Evolutionary conservation across 2,797 vertebrate genomes (phyloP).

Genomic region (Thalassophryne amazonica): DNA sequence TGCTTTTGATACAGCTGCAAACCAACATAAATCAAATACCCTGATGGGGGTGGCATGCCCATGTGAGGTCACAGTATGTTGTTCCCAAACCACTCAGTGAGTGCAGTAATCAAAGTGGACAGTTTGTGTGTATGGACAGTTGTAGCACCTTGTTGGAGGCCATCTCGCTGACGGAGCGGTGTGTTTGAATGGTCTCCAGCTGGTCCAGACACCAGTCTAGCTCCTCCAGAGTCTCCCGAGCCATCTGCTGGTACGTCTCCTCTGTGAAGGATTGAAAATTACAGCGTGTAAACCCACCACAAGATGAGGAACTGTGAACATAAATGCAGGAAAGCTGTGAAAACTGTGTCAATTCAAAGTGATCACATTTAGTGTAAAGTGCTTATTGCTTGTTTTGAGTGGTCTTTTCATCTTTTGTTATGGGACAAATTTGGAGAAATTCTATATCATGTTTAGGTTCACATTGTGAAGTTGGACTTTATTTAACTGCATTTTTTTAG

Average conservation of each 20-base stretch:
- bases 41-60: too few relatives aligned
- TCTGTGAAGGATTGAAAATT: constrained; percentile 72
- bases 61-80: too few relatives aligned
- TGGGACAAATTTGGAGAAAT: too few relatives aligned
- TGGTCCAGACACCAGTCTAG: constrained; percentile 89
- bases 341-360: too few relatives aligned
- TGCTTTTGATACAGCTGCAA: background rate
- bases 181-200: constrained; percentile 85
- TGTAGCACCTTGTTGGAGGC: constrained; percentile 82
- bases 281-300: constrained; percentile 75
- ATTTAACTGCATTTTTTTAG: too few relatives aligned
- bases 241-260: constrained; percentile 88
- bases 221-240: constrained; percentile 86
- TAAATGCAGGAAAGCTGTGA: too few relatives aligned
- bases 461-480: too few relatives aligned
- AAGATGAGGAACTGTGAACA: too few relatives aligned
- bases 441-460: too few relatives aligned
- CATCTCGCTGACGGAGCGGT: constrained; percentile 86
- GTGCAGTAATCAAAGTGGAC: background rate
- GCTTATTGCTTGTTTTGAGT: too few relatives aligned
- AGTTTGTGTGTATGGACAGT: constrained; percentile 15
- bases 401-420: too few relatives aligned
- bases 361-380: too few relatives aligned
- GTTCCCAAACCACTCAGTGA: background rate
- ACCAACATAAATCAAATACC: background rate